phyloP scores from a whole-genome alignment of 2,888 invertebrate genomes.

The Ophion ellenae region DNA sequence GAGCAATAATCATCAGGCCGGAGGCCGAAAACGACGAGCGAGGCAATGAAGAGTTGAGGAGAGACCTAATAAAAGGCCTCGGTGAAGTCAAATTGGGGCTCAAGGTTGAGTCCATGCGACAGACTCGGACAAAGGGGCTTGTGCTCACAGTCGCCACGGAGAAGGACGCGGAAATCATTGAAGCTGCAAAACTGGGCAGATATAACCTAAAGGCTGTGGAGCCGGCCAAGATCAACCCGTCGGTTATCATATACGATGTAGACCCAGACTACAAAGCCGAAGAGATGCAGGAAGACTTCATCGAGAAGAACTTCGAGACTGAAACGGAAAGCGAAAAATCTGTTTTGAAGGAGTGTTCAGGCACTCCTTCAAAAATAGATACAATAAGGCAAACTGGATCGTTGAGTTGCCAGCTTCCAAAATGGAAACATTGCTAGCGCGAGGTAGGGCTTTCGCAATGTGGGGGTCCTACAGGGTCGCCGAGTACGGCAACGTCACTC shows the following conservation, averaged over 20 bases:
- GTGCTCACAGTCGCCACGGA: too few species aligned
- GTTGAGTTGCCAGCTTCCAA: background rate
- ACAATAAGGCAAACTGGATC: background rate
- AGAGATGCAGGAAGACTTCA: background rate
- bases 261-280: background rate
- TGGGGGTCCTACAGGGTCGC: constrained; percentile 1
- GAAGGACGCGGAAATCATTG: too few species aligned
- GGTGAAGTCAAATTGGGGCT: too few species aligned
- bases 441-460: background rate
- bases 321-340: background rate
- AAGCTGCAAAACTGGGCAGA: too few species aligned
- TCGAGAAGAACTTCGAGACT: background rate
- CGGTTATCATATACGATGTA: background rate
- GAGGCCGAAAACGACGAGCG: too few species aligned
- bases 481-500: background rate
- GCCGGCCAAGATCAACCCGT: background rate
- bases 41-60: too few species aligned
- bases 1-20: too few species aligned
- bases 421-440: background rate
- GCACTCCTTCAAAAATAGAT: background rate
- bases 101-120: too few species aligned
- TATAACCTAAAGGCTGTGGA: background rate
- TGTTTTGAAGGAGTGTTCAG: background rate
- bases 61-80: too few species aligned
- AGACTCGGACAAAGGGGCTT: too few species aligned